Evolutionary conservation across 2,797 vertebrate genomes (phyloP).

Genomic region (Rhinella marina): DNA sequence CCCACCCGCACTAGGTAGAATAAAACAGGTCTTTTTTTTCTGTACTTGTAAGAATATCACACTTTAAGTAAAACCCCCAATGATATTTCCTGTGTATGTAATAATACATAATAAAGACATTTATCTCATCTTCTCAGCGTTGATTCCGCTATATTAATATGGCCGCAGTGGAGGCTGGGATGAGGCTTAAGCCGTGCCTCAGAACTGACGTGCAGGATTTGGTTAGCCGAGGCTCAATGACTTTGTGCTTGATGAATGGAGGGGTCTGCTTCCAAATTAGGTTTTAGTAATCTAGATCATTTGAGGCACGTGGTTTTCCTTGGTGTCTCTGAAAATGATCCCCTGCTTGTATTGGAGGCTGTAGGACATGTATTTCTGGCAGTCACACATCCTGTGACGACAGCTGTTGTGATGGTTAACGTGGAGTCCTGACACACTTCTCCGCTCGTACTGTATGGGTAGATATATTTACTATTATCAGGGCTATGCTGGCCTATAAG

Average conservation of each 20-base stretch:
- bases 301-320: slow-evolving; percentile 42
- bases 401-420: slow-evolving; percentile 42
- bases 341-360: slow-evolving; percentile 32
- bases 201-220: background rate
- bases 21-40: no score
- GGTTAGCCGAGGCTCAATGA: background rate
- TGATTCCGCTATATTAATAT: background rate
- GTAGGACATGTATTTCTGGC: slow-evolving; percentile 52
- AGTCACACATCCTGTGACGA: slow-evolving; percentile 48
- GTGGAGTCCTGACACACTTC: background rate
- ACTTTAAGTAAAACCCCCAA: no score
- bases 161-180: background rate
- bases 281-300: slow-evolving; percentile 31
- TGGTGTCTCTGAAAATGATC: slow-evolving; percentile 30
- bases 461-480: background rate
- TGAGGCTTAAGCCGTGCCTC: background rate
- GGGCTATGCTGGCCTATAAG: no score
- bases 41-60: no score
- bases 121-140: background rate
- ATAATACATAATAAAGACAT: no score
- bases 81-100: no score
- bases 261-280: slow-evolving; percentile 46
- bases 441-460: background rate
- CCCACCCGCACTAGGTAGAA: no score
- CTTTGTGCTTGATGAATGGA: slow-evolving; percentile 29